Evolutionary conservation across 1,140 invertebrate species (phyloP), one percentile per base, ranked within the genome.

Genomic region (Diabrotica undecimpunctata): DNA sequence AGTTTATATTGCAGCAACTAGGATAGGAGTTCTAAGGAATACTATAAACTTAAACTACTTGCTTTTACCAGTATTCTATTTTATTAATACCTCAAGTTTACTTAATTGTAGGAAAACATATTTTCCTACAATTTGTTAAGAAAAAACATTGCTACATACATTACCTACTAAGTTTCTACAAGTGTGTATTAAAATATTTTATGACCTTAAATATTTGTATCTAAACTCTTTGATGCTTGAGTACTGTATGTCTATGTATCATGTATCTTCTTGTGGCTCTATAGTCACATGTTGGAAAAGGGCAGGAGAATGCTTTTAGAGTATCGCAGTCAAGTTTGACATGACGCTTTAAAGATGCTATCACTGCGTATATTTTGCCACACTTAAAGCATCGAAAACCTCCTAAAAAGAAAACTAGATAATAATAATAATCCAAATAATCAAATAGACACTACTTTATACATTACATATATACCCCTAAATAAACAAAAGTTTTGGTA

Each of bases 261-360:
- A 62, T 12, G 52, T 62, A 62, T 35, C 61, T 62, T 61, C 55
- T 72, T 12, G 54, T 73, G 60, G 25, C 51, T 25, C 50, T 61
- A 51, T 39, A 74, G 13, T 53, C 25, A 46, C 81, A 79, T 12
- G 77, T 67, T 74, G 80, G 80, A 66, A 82, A 79, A 25, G 84
- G 82, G 71, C 88, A 87, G 74, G 83, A 79, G 79, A 87, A 90
- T 68, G 82, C 81, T 9, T 86, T 86, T 61, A 83, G 79, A 66
- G 87, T 85, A 12, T 85, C 84, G 46, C 74, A 76, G 53, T 76
- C 71, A 56, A 70, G 75, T 59, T 71, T 74, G 46, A 62, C 61
- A 53, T 76, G 74, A 25, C 73, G 63, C 69, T 69, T 66, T 37
- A 75, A 53, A 0, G 74, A 76, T 51, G 69, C 41, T 57, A 71